These are phyloP conservation scores for Talpa occidentalis DNA, from an alignment of 2,113 vertebrate genomes.

Conservation along the genomic window DNA sequence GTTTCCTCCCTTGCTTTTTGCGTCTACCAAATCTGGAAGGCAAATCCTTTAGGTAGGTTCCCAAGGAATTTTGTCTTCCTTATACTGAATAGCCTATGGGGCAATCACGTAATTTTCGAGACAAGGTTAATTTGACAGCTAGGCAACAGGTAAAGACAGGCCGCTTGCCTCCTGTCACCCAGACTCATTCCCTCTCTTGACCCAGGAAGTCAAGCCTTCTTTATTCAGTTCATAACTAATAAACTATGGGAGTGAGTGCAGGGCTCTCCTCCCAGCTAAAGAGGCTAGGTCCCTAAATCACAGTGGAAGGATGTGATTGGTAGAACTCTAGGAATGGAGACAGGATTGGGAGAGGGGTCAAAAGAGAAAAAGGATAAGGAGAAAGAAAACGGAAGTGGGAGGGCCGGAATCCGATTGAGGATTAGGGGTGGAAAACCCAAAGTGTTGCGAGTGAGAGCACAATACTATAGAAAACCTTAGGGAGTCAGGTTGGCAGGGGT, in stretches of 20 bases:
- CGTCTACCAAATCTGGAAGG: slow-evolving; percentile 59
- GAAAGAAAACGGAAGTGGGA: slow-evolving; percentile 44
- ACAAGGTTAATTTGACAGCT: slow-evolving; percentile 70
- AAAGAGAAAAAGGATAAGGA: slow-evolving; percentile 27
- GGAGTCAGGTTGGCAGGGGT: slow-evolving; percentile 64
- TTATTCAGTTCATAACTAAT: slow-evolving; percentile 74
- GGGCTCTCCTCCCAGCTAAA: slow-evolving; percentile 46
- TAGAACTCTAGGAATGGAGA: slow-evolving; percentile 54
- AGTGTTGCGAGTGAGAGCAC: slow-evolving; percentile 59
- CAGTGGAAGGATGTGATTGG: slow-evolving; percentile 65
- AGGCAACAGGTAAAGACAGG: slow-evolving; percentile 65
- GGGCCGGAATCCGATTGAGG: not conserved
- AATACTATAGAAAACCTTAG: slow-evolving; percentile 61
- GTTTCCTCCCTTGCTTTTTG: slow-evolving; percentile 61
- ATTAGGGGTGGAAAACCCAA: slow-evolving; percentile 54
- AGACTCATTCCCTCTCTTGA: slow-evolving; percentile 75
- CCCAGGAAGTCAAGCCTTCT: slow-evolving; percentile 80
- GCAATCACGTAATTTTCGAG: slow-evolving; percentile 64
- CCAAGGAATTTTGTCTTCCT: slow-evolving; percentile 66
- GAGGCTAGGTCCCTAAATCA: slow-evolving; percentile 57
- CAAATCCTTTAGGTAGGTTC: slow-evolving; percentile 55
- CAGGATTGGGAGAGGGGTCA: slow-evolving; percentile 26
- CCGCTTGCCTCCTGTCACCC: slow-evolving; percentile 77
- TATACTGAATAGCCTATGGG: slow-evolving; percentile 57
- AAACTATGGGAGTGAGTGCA: slow-evolving; percentile 62